Base-by-base conservation (phyloP, 2,888 invertebrate genomes). In the Operophtera brumata region DNA sequence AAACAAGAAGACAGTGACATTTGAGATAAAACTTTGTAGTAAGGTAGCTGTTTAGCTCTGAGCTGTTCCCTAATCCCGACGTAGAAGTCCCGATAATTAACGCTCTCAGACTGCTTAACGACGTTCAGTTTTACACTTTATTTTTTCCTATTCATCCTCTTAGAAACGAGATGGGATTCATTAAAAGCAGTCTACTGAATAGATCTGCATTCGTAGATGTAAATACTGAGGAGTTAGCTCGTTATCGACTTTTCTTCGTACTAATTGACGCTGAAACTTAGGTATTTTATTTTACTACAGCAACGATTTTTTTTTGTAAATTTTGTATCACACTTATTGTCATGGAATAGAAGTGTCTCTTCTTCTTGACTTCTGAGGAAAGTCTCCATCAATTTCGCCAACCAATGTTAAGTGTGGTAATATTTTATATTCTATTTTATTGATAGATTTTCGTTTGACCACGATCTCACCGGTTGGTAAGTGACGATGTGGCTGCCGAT, bases 31-130 rank as follows among this genome's bases (percentile, higher is more conserved):
- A 13, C 7, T 6, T 12, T 8, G 4, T n/a, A 41, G 25, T 35
- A 26, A 13, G 25, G 4, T 8, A 51, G 39, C 51, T 32, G 14
- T 5, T 45, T 12, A 36, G 4, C 9, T 7, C 9, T 40, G 14
- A 26, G 47, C 47, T 51, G 26, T 5, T 10, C 47, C 39, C 57
- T 64, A 64, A 64, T 61, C 63, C 61, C 48, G 50, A 61, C 56
- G 59, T 59, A 59, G 57, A 60, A 65, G 68, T 65, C 62, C 57
- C 58, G 66, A 70, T 78, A 78, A 80, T 78, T 78, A 78, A 74
- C 72, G 71, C 50, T 67, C 66, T 66, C 59, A 67, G 68, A 65
- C 67, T 64, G 57, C 66, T 70, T 71, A 70, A 74, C 69, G 67
- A 67, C 67, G 70, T 73, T 70, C 71, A 67, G 65, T 70, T 65